A percentile compares a stretch with the other conserved stretches of the same genome.
These are phyloP conservation scores for Chloroceryle aenea DNA, from an alignment of 2,113 vertebrate genomes.

Conservation along the genomic window DNA sequence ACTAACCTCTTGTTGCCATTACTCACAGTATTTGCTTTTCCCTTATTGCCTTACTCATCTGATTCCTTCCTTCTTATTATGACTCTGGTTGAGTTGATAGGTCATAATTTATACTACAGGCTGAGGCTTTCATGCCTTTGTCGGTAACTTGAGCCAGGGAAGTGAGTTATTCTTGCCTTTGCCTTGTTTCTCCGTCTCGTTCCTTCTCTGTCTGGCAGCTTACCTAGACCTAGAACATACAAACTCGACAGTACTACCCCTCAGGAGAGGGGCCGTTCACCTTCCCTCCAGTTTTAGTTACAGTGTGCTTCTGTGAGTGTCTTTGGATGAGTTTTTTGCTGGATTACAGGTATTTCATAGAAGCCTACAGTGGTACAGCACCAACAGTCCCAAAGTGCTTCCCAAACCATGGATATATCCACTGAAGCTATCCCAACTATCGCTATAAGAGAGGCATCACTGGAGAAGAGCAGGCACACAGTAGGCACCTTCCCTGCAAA, in stretches of 20 bases:
- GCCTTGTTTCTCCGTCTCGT: conserved; percentile 37
- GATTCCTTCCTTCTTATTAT: conserved; percentile 67
- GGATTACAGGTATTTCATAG: not conserved
- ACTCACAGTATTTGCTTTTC: conserved; percentile 72
- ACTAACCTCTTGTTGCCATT: conserved; percentile 62
- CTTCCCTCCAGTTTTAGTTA: not conserved
- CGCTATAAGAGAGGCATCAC: not conserved
- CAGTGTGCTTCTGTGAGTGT: not conserved
- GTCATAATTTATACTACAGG: conserved; percentile 65
- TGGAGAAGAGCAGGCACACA: not conserved
- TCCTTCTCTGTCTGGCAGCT: not conserved
- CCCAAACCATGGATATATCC: not conserved
- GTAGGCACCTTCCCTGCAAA: not conserved
- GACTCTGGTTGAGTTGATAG: conserved; percentile 66
- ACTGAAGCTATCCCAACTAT: not conserved
- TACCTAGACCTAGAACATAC: conserved; percentile 4
- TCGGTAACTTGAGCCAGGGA: conserved; percentile 57
- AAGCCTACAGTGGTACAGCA: not conserved
- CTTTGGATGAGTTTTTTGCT: not conserved
- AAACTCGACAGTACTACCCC: not conserved
- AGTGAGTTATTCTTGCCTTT: conserved; percentile 65
- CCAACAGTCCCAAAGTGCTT: not conserved
- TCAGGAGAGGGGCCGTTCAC: not conserved
- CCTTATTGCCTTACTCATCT: conserved; percentile 63
- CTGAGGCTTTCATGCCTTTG: conserved; percentile 64